These are phyloP conservation scores for Heliocidaris tuberculata DNA, from an alignment of 35 echinoderm and acorn worm genomes.

Conservation along the genomic window DNA sequence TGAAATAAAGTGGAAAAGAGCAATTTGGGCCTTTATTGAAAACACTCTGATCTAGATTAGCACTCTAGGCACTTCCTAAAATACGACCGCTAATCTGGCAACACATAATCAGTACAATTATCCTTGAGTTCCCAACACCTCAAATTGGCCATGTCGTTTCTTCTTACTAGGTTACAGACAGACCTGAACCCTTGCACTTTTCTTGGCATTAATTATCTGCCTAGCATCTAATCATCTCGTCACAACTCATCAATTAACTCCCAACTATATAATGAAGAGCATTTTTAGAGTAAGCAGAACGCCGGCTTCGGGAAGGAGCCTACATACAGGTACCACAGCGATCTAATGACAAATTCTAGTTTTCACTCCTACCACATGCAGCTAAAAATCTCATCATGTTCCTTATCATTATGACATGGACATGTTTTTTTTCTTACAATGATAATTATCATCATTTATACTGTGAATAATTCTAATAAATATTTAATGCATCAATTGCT, in stretches of 20 bases:
- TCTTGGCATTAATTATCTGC: slow-evolving; percentile 20
- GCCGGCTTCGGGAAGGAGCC: neutral
- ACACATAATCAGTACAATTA: neutral
- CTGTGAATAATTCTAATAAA: too few species aligned
- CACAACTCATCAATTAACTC: slow-evolving; percentile 14
- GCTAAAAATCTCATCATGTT: too few species aligned
- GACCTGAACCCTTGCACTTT: slow-evolving; percentile 29
- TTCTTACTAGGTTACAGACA: neutral
- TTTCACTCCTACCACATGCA: too few species aligned
- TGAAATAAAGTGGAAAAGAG: slow-evolving; percentile 10
- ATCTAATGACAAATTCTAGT: too few species aligned
- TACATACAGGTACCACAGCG: too few species aligned
- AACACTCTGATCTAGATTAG: neutral
- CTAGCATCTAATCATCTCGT: slow-evolving; percentile 15
- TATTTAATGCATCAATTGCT: too few species aligned
- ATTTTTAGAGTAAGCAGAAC: neutral
- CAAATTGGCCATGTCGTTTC: neutral
- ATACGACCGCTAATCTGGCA: neutral
- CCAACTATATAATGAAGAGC: neutral
- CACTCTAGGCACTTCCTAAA: slow-evolving; percentile 5
- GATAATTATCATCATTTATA: too few species aligned
- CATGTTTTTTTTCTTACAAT: too few species aligned
- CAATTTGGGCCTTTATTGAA: neutral
- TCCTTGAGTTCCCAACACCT: slow-evolving; percentile 1
- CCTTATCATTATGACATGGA: too few species aligned